Evolutionary conservation across 2,888 invertebrate species (phyloP).

Genomic region (Napeogenes sylphis): DNA sequence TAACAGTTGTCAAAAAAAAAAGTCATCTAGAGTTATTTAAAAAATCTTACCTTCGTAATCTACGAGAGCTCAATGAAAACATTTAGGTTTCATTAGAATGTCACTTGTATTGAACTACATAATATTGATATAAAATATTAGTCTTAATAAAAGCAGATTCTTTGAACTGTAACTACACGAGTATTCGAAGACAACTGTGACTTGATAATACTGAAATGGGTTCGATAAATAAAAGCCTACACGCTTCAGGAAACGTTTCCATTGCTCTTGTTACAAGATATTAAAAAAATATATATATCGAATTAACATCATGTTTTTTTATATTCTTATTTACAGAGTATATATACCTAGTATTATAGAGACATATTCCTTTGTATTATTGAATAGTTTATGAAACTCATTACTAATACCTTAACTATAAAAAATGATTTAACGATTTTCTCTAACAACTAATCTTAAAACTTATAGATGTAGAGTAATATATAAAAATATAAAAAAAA

Average conservation of each 20-base stretch:
- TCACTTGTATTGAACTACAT: not conserved
- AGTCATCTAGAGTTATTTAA: not conserved
- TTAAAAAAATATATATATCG: no score
- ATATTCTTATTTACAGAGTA: no score
- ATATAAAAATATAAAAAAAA: no score
- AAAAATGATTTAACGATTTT: no score
- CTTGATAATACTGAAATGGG: constrained; percentile 44
- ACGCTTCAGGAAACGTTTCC: constrained; percentile 52
- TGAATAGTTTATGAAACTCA: no score
- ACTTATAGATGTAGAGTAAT: no score
- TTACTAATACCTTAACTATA: no score
- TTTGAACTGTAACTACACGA: constrained; percentile 20
- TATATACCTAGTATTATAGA: no score
- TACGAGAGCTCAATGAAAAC: constrained; percentile 63
- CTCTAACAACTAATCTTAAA: no score
- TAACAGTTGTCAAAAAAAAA: no score
- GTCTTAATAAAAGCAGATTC: constrained; percentile 7
- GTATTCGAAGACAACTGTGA: constrained; percentile 54
- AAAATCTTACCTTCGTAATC: constrained; percentile 57
- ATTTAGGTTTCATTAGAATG: constrained; percentile 48
- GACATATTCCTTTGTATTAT: no score
- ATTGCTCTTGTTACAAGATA: constrained; percentile 29
- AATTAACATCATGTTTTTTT: no score
- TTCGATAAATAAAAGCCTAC: constrained; percentile 45
- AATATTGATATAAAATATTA: not conserved